These are phyloP conservation scores for Standfussiana lucernea DNA, from an alignment of 2,888 invertebrate species.

Conservation along the genomic window DNA sequence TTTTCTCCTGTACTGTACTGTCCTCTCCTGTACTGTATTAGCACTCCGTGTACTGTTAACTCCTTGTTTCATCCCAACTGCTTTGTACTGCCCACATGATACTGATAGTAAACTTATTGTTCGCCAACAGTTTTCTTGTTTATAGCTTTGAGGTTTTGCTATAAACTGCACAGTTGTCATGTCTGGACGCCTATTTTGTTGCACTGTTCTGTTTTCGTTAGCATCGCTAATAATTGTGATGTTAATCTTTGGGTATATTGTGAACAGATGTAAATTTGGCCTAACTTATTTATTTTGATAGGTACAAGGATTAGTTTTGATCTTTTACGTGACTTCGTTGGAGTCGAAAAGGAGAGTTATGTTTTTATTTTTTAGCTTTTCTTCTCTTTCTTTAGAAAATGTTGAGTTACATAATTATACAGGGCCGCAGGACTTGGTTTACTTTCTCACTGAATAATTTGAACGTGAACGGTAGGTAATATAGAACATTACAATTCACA, in stretches of 20 bases:
- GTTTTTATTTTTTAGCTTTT: not conserved
- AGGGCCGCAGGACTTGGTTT: too few species aligned
- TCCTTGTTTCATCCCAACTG: conserved; percentile 38
- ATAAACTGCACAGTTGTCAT: conserved; percentile 60
- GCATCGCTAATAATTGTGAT: conserved; percentile 29
- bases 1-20: too few species aligned
- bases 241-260: conserved; percentile 18
- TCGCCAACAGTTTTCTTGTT: conserved; percentile 68
- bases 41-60: conserved; percentile 4
- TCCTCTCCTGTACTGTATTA: too few species aligned
- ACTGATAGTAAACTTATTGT: conserved; percentile 69
- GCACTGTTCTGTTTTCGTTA: conserved; percentile 39
- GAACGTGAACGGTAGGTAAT: not conserved
- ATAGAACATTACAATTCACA: not conserved
- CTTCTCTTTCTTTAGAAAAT: not conserved
- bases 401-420: not conserved
- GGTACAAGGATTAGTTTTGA: not conserved
- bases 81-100: conserved; percentile 69
- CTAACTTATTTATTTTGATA: not conserved
- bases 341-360: not conserved
- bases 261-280: not conserved
- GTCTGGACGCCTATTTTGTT: conserved; percentile 59
- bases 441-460: not conserved
- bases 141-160: conserved; percentile 65
- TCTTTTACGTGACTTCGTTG: not conserved